Percentiles rank a stretch among this genome's conserved stretches.
These are phyloP conservation scores for Petrolisthes cinctipes DNA, from an alignment of 2,888 invertebrate genomes.

Conservation along the genomic window DNA sequence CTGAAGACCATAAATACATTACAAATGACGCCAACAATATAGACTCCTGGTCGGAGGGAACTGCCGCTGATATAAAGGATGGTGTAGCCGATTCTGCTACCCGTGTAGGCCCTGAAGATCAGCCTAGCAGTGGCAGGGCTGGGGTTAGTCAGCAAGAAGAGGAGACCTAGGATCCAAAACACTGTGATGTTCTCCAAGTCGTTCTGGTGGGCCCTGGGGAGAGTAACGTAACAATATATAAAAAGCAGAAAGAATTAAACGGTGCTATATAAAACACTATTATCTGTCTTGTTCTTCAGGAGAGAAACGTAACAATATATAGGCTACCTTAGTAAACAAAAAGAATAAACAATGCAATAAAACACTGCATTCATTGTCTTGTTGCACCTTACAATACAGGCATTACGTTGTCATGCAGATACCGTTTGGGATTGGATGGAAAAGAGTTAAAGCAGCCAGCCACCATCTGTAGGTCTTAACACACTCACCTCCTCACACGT, in stretches of 20 bases:
- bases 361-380: too few species aligned
- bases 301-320: too few species aligned
- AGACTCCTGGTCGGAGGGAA: conserved; percentile 75
- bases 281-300: too few species aligned
- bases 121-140: conserved; percentile 72
- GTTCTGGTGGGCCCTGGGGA: conserved; percentile 77
- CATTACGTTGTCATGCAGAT: too few species aligned
- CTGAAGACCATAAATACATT: conserved; percentile 73
- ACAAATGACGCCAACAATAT: conserved; percentile 70
- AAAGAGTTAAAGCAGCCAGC: too few species aligned
- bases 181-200: conserved; percentile 81
- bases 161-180: conserved; percentile 76
- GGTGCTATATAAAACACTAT: too few species aligned
- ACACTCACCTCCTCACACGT: conserved; percentile 40
- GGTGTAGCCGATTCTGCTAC: conserved; percentile 76
- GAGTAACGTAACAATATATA: neutral
- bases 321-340: too few species aligned
- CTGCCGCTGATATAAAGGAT: conserved; percentile 77
- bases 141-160: conserved; percentile 77
- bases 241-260: too few species aligned
- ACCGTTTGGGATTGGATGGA: too few species aligned
- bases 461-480: too few species aligned
- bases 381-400: too few species aligned
- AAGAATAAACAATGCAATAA: too few species aligned
- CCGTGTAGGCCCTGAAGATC: conserved; percentile 75